Conservation (phyloP, 2,797 vertebrate species). For the Pseudomugil tenellus region DNA sequence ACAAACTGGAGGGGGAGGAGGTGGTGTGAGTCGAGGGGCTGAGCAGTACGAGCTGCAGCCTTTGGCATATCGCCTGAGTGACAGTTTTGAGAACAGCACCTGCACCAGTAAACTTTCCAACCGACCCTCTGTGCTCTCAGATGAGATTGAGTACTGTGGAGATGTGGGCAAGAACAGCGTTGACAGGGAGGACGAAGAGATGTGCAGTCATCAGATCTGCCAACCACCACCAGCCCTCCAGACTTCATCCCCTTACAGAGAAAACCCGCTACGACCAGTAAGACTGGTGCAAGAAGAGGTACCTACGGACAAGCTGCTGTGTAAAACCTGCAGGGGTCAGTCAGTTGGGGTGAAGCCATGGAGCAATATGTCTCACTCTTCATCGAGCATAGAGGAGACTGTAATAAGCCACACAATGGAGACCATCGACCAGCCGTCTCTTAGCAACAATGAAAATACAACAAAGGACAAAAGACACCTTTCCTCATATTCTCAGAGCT, state of each 20-base stretch:
- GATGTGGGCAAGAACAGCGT: constrained; percentile 65
- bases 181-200: constrained; percentile 65
- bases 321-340: constrained; percentile 78
- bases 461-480: constrained; percentile 71
- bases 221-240: constrained; percentile 86
- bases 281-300: constrained; percentile 47
- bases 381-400: constrained; percentile 83
- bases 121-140: constrained; percentile 93
- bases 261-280: constrained; percentile 64
- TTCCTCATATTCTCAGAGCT: constrained; percentile 84
- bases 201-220: constrained; percentile 64
- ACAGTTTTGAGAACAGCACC: constrained; percentile 99
- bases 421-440: constrained; percentile 69
- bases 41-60: constrained; percentile 98
- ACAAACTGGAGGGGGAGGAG: constrained; percentile 47
- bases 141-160: constrained; percentile 90
- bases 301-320: constrained; percentile 74
- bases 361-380: constrained; percentile 77
- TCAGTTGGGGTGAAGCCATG: constrained; percentile 67
- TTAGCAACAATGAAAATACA: constrained; percentile 66
- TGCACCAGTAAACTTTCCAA: constrained; percentile 98
- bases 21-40: constrained; percentile 68
- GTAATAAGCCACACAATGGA: constrained; percentile 78
- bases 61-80: constrained; percentile 91
- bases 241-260: constrained; percentile 95